These are phyloP conservation scores for Tachuris rubrigastra DNA, from an alignment of 2,113 vertebrate species.

Conservation along the genomic window DNA sequence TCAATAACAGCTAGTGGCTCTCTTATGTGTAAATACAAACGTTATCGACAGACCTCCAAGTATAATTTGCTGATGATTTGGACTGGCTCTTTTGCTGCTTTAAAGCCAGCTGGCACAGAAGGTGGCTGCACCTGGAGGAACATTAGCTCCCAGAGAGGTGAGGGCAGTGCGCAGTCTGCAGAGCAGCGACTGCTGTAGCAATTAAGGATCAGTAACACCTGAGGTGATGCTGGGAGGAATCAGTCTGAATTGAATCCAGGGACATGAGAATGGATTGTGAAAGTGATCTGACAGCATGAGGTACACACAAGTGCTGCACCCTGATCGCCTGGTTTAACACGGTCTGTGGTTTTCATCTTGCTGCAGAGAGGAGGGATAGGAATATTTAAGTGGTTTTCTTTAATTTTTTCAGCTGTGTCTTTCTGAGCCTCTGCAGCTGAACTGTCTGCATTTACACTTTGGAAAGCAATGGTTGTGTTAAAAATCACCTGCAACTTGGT, in stretches of 20 bases:
- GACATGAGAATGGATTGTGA: not conserved
- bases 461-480: not conserved
- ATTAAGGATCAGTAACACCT: not conserved
- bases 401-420: not conserved
- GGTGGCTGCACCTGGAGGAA: not conserved
- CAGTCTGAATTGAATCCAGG: not conserved
- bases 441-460: not conserved
- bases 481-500: not conserved
- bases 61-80: not conserved
- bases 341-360: not conserved
- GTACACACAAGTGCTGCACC: too few relatives aligned
- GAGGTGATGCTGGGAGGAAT: not conserved
- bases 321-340: accelerated
- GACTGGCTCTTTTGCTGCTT: not conserved
- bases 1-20: not conserved
- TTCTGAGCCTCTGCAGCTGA: not conserved
- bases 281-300: not conserved
- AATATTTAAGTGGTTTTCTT: not conserved
- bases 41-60: not conserved
- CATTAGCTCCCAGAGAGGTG: accelerated
- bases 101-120: not conserved
- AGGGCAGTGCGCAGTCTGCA: accelerated
- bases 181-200: not conserved
- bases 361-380: not conserved
- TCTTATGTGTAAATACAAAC: not conserved